Evolutionary conservation across 2,113 vertebrate genomes (phyloP), one percentile per base, ranked within the genome.

Genomic region (Nibea albiflora): DNA sequence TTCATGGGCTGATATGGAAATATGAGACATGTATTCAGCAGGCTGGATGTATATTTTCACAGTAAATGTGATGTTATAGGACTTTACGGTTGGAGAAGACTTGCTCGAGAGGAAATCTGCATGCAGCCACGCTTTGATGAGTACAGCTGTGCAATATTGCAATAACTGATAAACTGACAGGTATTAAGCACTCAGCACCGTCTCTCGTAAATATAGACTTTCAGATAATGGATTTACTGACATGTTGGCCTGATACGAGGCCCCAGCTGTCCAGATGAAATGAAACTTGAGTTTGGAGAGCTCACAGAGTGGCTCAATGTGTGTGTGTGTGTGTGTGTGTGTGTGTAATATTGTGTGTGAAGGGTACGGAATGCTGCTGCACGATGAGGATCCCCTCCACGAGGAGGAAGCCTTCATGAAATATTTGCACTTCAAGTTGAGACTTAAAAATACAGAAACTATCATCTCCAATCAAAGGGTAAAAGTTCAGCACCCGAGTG

Each of bases 231-330:
- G 22, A 26, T 73, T n/a, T 20, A 22, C 52, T 50, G 53, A 24
- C 63, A 35, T 22, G 11, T n/a, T 20, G 57, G 19, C 17, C n/a
- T 0, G 8, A 68, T 28, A 35, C 24, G 54, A 60, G n/a, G 26
- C 22, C 53, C n/a, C 61, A 66, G 78, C 62, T 60, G 62, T 73
- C 78, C 10, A 35, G 42, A 49, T 26, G 0, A 54, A 72, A 50
- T 58, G 61, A 73, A 65, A 73, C 42, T 10, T 1, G 52, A 80
- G 60, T 61, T 12, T 26, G 60, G 47, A 16, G 60, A 19, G 72
- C 20, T 28, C 35, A 11, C 54, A 31, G 42, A 62, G 31, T 28
- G 19, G 10, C 19, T 26, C 4, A 14, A 20, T 74, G 60, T 75
- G 61, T 28, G 47, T 35, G 35, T 35, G 35, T 35, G n/a, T 74